phyloP scores from a whole-genome alignment of 2,797 vertebrate genomes.

The Kryptopterus vitreolus region DNA sequence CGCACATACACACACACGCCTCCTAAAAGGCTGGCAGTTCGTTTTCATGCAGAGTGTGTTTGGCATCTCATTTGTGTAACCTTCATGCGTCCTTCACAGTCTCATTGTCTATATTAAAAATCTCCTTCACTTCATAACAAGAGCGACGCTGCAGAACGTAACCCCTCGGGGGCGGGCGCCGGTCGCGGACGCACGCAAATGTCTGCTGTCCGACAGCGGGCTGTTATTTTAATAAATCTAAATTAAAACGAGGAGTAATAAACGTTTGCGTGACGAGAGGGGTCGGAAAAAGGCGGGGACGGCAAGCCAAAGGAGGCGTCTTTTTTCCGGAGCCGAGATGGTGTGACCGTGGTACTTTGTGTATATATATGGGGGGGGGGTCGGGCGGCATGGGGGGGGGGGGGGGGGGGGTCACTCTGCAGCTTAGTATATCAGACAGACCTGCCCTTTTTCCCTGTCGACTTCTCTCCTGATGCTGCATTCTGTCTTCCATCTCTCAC shows the following conservation, averaged over 20 bases:
- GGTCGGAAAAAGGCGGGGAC: constrained; percentile 12
- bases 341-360: not conserved
- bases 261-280: not conserved
- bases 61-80: constrained; percentile 41
- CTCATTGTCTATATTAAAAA: constrained; percentile 35
- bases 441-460: constrained; percentile 49
- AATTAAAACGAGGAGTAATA: not conserved
- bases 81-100: constrained; percentile 36
- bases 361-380: too few relatives aligned
- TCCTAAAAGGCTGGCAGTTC: constrained; percentile 24
- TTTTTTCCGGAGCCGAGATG: constrained; percentile 21
- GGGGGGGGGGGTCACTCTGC: not conserved
- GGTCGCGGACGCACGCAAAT: too few relatives aligned
- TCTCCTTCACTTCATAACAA: constrained; percentile 18
- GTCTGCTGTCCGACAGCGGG: not conserved
- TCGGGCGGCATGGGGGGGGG: not conserved
- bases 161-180: constrained; percentile 8
- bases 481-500: constrained; percentile 53
- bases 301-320: constrained; percentile 23
- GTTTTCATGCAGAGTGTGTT: constrained; percentile 27
- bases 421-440: constrained; percentile 24
- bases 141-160: not conserved
- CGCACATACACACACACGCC: not conserved
- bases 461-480: constrained; percentile 41
- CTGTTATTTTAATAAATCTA: not conserved